These are phyloP conservation scores for Hyperopisus bebe DNA, from an alignment of 2,113 vertebrate genomes.

Conservation along the genomic window DNA sequence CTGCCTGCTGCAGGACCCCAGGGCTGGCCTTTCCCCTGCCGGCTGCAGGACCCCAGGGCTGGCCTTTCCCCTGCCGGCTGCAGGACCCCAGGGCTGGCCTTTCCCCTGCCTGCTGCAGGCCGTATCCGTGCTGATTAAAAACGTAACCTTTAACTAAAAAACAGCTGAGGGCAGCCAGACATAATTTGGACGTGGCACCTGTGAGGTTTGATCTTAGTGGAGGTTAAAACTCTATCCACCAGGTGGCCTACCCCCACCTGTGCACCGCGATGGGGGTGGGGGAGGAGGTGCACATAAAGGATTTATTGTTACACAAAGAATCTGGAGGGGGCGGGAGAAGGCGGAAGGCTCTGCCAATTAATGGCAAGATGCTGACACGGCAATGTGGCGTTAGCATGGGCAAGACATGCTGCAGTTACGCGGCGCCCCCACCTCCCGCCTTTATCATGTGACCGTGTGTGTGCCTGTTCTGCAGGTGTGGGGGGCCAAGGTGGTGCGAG, in stretches of 20 bases:
- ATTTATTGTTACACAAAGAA: background rate
- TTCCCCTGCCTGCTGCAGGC: background rate
- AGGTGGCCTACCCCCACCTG: background rate
- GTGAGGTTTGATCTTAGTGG: background rate
- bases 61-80: background rate
- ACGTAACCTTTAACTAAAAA: background rate
- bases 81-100: background rate
- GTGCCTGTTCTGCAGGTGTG: slow-evolving; percentile 3
- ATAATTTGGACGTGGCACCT: background rate
- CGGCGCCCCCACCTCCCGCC: background rate
- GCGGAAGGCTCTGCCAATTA: background rate
- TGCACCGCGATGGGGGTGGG: background rate
- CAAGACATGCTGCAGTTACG: background rate
- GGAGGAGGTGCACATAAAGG: background rate
- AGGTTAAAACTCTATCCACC: background rate
- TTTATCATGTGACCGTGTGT: background rate
- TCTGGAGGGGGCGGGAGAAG: background rate
- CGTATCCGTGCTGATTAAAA: background rate
- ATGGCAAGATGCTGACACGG: background rate
- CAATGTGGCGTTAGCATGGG: background rate
- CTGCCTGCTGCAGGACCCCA: background rate
- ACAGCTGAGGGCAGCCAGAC: background rate
- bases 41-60: background rate
- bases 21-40: background rate
- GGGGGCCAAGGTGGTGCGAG: background rate